Percentiles rank a stretch among this genome's conserved stretches.
Conservation (phyloP, 2,113 vertebrate species). For the Paradoxurus hermaphroditus region DNA sequence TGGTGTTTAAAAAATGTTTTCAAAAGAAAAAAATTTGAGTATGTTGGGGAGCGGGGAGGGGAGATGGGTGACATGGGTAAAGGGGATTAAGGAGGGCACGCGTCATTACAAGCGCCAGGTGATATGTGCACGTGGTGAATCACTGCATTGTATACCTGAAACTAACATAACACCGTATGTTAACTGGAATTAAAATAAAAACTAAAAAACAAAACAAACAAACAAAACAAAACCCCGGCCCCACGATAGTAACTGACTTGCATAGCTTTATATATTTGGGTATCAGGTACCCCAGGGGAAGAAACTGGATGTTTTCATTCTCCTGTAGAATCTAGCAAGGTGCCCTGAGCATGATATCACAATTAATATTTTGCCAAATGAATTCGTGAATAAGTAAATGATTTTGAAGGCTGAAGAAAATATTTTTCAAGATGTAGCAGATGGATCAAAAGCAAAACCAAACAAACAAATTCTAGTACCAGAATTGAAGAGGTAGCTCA, state of each 20-base stretch:
- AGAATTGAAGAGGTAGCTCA: slow-evolving; percentile 2
- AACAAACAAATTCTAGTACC: background rate
- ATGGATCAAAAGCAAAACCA: background rate
- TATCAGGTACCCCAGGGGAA: background rate
- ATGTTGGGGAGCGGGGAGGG: background rate
- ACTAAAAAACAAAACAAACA: background rate
- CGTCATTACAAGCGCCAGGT: background rate
- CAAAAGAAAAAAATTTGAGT: background rate
- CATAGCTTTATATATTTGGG: background rate
- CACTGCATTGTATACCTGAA: background rate
- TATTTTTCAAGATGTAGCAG: background rate
- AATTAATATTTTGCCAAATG: background rate
- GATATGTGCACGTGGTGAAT: background rate
- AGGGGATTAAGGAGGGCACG: background rate
- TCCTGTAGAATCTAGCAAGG: background rate
- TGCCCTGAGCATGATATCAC: background rate
- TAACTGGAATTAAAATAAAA: background rate
- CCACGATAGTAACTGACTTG: background rate
- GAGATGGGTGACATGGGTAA: background rate
- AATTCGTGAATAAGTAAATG: background rate
- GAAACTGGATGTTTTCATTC: background rate
- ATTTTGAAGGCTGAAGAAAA: background rate
- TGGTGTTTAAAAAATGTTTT: background rate
- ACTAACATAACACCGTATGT: background rate
- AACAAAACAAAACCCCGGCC: background rate